Evolutionary conservation across 2,888 invertebrate species (phyloP).

Genomic region (Omphaloscelis lunosa): DNA sequence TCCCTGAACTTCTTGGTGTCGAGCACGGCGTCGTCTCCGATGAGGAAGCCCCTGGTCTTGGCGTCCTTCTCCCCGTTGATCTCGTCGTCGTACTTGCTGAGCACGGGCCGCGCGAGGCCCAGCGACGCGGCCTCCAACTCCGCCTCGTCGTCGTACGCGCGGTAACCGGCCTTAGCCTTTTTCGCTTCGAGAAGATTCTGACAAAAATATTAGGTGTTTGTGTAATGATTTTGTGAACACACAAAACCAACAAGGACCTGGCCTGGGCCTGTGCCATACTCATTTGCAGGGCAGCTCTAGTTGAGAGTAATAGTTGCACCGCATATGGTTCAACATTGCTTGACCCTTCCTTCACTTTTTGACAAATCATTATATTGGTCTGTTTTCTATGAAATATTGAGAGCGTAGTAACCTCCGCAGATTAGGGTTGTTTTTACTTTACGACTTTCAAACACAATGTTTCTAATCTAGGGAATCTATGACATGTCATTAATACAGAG

Average conservation of each 20-base stretch:
- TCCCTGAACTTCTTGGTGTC: constrained; percentile 89
- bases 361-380: neutral
- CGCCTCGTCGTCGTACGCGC: constrained; percentile 95
- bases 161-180: constrained; percentile 95
- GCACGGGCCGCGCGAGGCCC: constrained; percentile 92
- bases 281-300: neutral
- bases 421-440: neutral
- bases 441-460: neutral
- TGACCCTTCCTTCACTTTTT: neutral
- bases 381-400: neutral
- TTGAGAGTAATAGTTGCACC: too few species aligned
- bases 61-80: constrained; percentile 91
- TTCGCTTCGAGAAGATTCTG: constrained; percentile 96
- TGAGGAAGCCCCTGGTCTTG: constrained; percentile 92
- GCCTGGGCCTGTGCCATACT: too few species aligned
- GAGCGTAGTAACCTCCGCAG: neutral
- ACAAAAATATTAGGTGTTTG: neutral
- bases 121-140: constrained; percentile 93
- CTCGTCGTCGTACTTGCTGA: constrained; percentile 98
- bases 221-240: neutral
- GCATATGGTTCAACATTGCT: neutral
- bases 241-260: neutral
- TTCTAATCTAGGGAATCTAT: neutral
- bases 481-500: neutral
- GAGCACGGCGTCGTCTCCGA: constrained; percentile 92